phyloP scores from a whole-genome alignment of 2,113 vertebrate species.

The Ceratotherium simum region DNA sequence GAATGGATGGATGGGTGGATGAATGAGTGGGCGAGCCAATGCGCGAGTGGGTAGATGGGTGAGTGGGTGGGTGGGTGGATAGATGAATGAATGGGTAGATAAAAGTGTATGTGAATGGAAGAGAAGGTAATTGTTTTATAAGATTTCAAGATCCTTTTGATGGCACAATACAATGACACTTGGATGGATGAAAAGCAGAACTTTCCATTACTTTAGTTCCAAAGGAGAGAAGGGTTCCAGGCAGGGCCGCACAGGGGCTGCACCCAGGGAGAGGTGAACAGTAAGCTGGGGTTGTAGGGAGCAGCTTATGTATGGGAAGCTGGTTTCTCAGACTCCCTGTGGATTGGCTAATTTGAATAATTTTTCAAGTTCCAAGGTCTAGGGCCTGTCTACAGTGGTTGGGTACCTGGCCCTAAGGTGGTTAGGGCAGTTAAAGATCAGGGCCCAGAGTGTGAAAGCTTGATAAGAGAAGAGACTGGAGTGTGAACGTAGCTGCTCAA shows the following conservation, averaged over 20 bases:
- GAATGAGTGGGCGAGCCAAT: neutral
- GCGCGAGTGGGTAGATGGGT: accelerated
- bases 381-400: too few species aligned
- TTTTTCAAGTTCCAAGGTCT: neutral
- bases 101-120: neutral
- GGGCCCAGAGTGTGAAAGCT: neutral
- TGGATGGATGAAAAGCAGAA: neutral
- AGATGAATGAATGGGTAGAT: neutral
- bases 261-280: neutral
- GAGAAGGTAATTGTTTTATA: neutral
- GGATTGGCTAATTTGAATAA: neutral
- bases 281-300: neutral
- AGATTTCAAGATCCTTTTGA: neutral
- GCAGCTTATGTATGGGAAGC: accelerated
- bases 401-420: too few species aligned
- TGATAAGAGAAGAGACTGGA: accelerated
- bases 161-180: neutral
- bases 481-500: neutral
- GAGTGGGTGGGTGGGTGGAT: neutral
- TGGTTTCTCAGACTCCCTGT: neutral
- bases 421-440: accelerated
- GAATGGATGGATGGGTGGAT: accelerated
- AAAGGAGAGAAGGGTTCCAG: neutral
- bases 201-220: neutral
- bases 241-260: neutral